Conservation (phyloP, 2,888 invertebrate species). For the Ormyrus rosae region DNA sequence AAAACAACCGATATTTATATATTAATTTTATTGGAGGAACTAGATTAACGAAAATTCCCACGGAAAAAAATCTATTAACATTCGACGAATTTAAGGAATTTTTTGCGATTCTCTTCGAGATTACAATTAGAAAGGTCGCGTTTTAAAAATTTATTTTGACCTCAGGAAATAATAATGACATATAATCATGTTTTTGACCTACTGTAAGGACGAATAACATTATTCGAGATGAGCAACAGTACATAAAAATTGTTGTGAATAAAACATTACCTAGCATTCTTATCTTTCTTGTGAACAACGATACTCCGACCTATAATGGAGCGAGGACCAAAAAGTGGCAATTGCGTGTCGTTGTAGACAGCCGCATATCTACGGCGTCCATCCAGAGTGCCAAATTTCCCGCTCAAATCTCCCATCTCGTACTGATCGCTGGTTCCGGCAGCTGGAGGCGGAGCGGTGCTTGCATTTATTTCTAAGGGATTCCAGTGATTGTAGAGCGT, state of each 20-base stretch:
- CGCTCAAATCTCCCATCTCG: constrained; percentile 90
- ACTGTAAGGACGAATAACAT: too few species aligned
- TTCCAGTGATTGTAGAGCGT: constrained; percentile 92
- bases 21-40: too few species aligned
- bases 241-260: not conserved
- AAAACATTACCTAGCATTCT: constrained; percentile 69
- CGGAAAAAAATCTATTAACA: too few species aligned
- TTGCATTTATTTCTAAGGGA: constrained; percentile 84
- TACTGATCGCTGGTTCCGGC: constrained; percentile 91
- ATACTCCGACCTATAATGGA: constrained; percentile 92
- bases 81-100: too few species aligned
- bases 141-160: too few species aligned
- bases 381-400: constrained; percentile 89
- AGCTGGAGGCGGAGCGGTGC: constrained; percentile 79
- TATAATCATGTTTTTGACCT: too few species aligned
- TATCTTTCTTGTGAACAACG: constrained; percentile 85
- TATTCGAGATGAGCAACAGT: too few species aligned
- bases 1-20: not conserved
- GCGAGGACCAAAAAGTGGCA: constrained; percentile 88
- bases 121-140: too few species aligned
- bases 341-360: constrained; percentile 86
- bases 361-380: constrained; percentile 79
- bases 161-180: too few species aligned
- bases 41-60: too few species aligned
- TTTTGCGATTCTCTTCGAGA: too few species aligned